Evolutionary conservation across 2,113 vertebrate species (phyloP).

Genomic region (Antechinus flavipes): DNA sequence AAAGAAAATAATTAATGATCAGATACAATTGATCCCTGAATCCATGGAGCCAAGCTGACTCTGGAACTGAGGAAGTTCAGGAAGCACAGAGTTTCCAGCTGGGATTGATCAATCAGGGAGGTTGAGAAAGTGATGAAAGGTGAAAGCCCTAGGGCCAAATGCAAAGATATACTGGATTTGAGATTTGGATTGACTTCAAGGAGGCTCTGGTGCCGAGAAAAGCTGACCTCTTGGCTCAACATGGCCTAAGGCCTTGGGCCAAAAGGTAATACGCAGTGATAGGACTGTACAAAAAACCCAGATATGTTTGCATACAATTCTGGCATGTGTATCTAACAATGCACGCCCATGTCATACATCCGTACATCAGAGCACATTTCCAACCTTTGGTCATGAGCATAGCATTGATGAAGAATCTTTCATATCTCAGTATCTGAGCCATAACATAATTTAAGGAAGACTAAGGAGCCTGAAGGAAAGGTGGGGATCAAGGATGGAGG

Average conservation of each 20-base stretch:
- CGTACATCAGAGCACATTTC: not conserved
- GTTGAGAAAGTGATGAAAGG: not conserved
- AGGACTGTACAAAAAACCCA: not conserved
- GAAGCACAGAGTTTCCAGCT: not conserved
- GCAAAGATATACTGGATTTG: not conserved
- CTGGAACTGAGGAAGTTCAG: not conserved
- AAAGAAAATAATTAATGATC: not conserved
- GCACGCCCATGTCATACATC: not conserved
- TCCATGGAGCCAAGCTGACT: not conserved
- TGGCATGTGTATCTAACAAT: not conserved
- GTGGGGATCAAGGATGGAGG: too few relatives aligned
- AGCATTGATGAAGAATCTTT: not conserved
- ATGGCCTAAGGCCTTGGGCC: not conserved
- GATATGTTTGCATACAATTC: not conserved
- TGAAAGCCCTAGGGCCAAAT: not conserved
- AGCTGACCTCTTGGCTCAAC: not conserved
- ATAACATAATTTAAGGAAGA: too few relatives aligned
- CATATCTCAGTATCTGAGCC: too few relatives aligned
- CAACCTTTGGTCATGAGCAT: not conserved
- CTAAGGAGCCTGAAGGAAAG: too few relatives aligned
- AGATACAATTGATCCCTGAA: not conserved
- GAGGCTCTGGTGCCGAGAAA: not conserved
- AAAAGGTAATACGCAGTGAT: too few relatives aligned
- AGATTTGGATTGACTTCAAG: not conserved
- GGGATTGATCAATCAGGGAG: not conserved